Evolutionary conservation across 2,797 vertebrate genomes (phyloP).

Genomic region (Cynodonichthys magdalenae): DNA sequence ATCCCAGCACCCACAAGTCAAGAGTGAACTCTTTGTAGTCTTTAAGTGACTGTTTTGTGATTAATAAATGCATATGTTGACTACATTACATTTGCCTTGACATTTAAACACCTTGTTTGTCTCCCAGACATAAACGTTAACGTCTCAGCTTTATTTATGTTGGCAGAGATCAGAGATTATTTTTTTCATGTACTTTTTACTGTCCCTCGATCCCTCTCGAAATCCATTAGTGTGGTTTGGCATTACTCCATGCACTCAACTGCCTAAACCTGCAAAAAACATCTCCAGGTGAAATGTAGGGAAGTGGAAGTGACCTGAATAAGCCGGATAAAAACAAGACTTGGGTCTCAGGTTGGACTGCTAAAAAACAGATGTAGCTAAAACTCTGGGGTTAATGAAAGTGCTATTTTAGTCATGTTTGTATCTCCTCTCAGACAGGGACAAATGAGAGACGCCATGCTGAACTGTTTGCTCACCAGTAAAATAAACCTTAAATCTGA

Average conservation of each 20-base stretch:
- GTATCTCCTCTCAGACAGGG: neutral
- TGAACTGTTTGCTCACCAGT: conserved; percentile 13
- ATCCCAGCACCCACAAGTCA: conserved; percentile 55
- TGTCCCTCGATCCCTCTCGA: conserved; percentile 68
- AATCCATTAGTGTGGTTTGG: conserved; percentile 69
- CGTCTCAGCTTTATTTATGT: conserved; percentile 79
- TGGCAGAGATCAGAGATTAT: conserved; percentile 68
- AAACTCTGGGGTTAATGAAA: conserved; percentile 6
- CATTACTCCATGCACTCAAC: conserved; percentile 52
- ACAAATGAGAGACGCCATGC: conserved; percentile 12
- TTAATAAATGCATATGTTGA: conserved; percentile 80
- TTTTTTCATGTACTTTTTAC: conserved; percentile 75
- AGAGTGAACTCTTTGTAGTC: conserved; percentile 56
- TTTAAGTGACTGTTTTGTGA: conserved; percentile 68
- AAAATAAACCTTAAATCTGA: conserved; percentile 31
- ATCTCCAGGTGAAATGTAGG: conserved; percentile 55
- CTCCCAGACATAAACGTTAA: conserved; percentile 59
- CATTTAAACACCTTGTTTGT: conserved; percentile 77
- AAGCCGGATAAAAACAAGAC: conserved; percentile 47
- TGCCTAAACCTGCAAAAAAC: conserved; percentile 39
- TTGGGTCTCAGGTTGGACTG: conserved; percentile 25
- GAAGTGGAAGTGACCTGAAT: conserved; percentile 59
- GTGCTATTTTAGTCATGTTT: conserved; percentile 7
- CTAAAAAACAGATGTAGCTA: conserved; percentile 34
- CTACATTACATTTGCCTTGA: conserved; percentile 76